Conservation (phyloP, 2,797 vertebrate species). For the Phyllotis vaccarum region DNA sequence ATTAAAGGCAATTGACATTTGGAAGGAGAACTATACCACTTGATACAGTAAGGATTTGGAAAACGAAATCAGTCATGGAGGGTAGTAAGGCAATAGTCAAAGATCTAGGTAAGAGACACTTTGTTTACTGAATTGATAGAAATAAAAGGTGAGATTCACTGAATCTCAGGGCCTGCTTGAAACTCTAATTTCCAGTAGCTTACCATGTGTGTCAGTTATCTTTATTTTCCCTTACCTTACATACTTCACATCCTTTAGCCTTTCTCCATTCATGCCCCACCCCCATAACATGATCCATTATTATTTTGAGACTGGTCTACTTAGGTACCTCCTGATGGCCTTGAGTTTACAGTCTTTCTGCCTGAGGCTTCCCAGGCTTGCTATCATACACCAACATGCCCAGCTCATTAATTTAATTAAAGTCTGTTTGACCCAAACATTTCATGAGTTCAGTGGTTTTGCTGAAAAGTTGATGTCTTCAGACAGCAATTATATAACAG, state of each 20-base stretch:
- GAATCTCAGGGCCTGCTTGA: conserved; percentile 15
- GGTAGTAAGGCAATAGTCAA: not conserved
- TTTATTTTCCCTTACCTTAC: not conserved
- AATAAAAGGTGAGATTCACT: conserved; percentile 28
- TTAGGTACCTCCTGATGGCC: not conserved
- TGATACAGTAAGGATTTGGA: conserved; percentile 27
- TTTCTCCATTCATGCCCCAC: not conserved
- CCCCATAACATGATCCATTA: conserved; percentile 1
- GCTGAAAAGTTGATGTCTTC: conserved; percentile 12
- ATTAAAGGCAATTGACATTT: conserved; percentile 33
- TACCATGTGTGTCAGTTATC: not conserved
- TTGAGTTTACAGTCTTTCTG: not conserved
- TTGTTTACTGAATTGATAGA: conserved; percentile 1
- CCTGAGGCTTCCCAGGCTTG: not conserved
- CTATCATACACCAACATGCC: not conserved
- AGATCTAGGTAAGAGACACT: not conserved
- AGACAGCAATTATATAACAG: conserved; percentile 3
- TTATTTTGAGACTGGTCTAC: not conserved
- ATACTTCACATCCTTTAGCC: not conserved
- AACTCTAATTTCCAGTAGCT: conserved; percentile 24
- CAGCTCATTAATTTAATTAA: not conserved
- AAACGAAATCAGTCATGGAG: not conserved
- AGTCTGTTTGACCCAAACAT: not conserved
- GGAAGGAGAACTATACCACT: not conserved
- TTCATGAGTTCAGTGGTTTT: conserved; percentile 43